These are phyloP conservation scores for Paramormyrops hopkinsi DNA, from an alignment of 2,797 vertebrate species.

Conservation along the genomic window DNA sequence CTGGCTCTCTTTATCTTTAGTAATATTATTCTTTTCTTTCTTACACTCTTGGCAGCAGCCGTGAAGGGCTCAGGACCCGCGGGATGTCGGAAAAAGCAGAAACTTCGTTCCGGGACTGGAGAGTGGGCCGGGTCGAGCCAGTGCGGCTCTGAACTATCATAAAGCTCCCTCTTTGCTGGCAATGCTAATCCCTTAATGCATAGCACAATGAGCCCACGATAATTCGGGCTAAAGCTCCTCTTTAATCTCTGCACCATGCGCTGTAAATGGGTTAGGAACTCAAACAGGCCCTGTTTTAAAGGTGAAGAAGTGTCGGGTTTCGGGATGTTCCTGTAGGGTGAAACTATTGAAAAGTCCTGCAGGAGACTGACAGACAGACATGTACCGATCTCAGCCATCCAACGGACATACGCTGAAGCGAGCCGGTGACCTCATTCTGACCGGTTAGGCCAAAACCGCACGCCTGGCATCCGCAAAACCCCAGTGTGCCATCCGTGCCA, in stretches of 20 bases:
- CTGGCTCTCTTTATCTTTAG: neutral
- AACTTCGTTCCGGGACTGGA: neutral
- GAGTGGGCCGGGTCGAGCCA: neutral
- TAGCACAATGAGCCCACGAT: neutral
- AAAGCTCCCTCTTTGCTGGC: neutral
- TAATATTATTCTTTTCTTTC: neutral
- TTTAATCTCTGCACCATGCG: neutral
- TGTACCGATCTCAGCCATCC: neutral
- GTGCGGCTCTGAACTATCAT: neutral
- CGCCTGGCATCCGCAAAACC: neutral
- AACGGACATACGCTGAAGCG: neutral
- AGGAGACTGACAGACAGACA: neutral
- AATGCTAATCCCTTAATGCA: slow-evolving; percentile 8
- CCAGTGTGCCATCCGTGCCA: neutral
- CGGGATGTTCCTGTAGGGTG: neutral
- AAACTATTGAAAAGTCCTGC: neutral
- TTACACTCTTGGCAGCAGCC: neutral
- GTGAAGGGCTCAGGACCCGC: neutral
- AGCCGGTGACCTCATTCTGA: neutral
- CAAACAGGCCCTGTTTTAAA: neutral
- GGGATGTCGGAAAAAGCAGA: neutral
- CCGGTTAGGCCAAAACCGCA: neutral
- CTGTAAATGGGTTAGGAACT: neutral
- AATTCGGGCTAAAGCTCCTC: neutral
- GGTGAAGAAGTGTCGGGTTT: neutral